phyloP scores from a whole-genome alignment of 2,888 invertebrate species.

The Hirudinaria manillensis region DNA sequence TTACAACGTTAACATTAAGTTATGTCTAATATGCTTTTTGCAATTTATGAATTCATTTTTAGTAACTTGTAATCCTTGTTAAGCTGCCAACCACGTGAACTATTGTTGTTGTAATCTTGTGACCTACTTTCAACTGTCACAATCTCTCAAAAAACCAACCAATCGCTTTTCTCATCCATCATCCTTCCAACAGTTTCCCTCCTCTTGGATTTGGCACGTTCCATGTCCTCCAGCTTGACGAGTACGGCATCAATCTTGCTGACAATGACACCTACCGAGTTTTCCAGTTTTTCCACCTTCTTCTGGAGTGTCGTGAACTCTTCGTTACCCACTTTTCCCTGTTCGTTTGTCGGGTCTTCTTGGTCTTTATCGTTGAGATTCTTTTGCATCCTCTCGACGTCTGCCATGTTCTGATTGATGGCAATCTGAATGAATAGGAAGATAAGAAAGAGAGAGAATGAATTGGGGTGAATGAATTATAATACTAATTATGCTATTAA shows the following conservation, averaged over 20 bases:
- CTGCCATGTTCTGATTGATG: slow-evolving; percentile 18
- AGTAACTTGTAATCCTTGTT: too few relatives aligned
- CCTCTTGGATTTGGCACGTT: slow-evolving; percentile 56
- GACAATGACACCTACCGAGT: slow-evolving; percentile 56
- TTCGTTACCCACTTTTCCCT: slow-evolving; percentile 54
- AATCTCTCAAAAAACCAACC: too few relatives aligned
- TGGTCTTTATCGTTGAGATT: slow-evolving; percentile 56
- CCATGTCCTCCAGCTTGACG: slow-evolving; percentile 57
- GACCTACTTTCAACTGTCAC: too few relatives aligned
- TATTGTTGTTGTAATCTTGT: too few relatives aligned
- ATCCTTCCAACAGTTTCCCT: slow-evolving; percentile 56
- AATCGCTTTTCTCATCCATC: slow-evolving; percentile 47
- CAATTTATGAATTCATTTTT: too few relatives aligned
- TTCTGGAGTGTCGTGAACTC: slow-evolving; percentile 56
- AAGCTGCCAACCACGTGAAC: too few relatives aligned
- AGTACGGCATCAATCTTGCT: slow-evolving; percentile 59
- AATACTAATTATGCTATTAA: too few relatives aligned
- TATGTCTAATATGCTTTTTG: too few relatives aligned
- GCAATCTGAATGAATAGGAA: slow-evolving; percentile 11
- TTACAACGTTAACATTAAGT: too few relatives aligned
- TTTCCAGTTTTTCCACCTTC: slow-evolving; percentile 59
- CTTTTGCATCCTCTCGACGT: background rate
- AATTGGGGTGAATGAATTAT: too few relatives aligned
- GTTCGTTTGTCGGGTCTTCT: slow-evolving; percentile 56
- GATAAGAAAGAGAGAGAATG: too few relatives aligned